Conservation (phyloP, 2,888 invertebrate species). For the Luperina nickerlii region DNA sequence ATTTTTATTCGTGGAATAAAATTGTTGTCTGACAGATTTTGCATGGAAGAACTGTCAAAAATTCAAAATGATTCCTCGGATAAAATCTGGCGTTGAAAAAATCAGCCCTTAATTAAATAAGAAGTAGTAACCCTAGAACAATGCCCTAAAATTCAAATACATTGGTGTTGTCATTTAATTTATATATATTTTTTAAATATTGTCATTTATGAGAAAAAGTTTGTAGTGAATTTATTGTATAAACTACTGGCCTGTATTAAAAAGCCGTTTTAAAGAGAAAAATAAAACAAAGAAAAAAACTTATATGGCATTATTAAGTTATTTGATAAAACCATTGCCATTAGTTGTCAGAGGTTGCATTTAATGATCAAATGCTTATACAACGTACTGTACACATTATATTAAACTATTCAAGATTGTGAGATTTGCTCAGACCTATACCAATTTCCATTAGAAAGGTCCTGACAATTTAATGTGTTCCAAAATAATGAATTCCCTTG, state of each 20-base stretch:
- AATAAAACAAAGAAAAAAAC: not conserved
- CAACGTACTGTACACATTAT: too few species aligned
- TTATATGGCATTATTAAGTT: not conserved
- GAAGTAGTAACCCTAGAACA: not conserved
- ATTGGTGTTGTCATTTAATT: not conserved
- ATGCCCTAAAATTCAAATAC: not conserved
- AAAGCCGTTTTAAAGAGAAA: not conserved
- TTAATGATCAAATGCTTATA: not conserved
- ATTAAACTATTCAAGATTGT: not conserved
- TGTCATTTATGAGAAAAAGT: not conserved
- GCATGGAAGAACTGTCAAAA: too few species aligned
- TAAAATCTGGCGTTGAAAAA: too few species aligned
- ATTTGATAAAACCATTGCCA: not conserved
- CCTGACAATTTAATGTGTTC: not conserved
- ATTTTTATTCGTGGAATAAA: too few species aligned
- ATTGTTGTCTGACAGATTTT: too few species aligned
- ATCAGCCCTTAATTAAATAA: too few species aligned
- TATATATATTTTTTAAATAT: not conserved
- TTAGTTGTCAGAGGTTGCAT: not conserved
- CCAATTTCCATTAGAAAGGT: not conserved
- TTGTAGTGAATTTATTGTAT: not conserved
- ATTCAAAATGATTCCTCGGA: too few species aligned
- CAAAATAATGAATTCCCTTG: not conserved
- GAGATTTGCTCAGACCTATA: not conserved
- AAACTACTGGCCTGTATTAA: not conserved